Evolutionary conservation across 37 sponge, comb jelly and placozoan species (phyloP), one percentile per base, ranked within the genome.

Genomic region (Cladorhizidae sp.): DNA sequence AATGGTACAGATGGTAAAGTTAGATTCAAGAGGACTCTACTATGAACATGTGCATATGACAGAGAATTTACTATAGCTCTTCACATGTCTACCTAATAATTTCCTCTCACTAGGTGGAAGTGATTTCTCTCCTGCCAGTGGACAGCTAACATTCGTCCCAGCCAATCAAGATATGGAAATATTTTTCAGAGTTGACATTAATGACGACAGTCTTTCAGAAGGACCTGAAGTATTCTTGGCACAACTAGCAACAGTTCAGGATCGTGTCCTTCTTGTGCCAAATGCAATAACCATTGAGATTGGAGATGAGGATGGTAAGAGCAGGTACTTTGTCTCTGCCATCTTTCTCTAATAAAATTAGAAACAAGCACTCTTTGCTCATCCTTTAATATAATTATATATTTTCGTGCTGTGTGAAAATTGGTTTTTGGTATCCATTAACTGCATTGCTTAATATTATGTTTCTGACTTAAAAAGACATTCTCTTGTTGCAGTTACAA

Each of bases 251-350:
- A 65, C 67, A 8, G 12, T 7, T 33, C 33, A 25, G 32, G 32
- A 2, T 14, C 67, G 72, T 17, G 49, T 71, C 29, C 6, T 39
- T 23, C 50, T 71, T 12, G 2, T 28, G 14, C 72, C 72, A 25
- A 49, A 21, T 41, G 25, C 3, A 23, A 5, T 15, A 18, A 41
- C 43, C 2, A n/a, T 71, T 45, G 36, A 36, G 21, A 71, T 71
- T 23, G 25, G 29, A 22, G 72, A 71, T 41, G 72, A 71, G 40
- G 72, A 71, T 41, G 72, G 72, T 71, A 25, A 65, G 67, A 58
- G 9, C 8, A 12, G 49, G 49, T 45, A 45, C 5, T 9, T 45
- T 45, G 49, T 45, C 49, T 45, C 5, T 45, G 8, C 49, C 49
- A 45, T n/a, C n/a, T n/a, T 45, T 45, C 5, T 45, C 49, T 45